These are phyloP conservation scores for Moxostoma hubbsi DNA, from an alignment of 2,797 vertebrate genomes.

Conservation along the genomic window DNA sequence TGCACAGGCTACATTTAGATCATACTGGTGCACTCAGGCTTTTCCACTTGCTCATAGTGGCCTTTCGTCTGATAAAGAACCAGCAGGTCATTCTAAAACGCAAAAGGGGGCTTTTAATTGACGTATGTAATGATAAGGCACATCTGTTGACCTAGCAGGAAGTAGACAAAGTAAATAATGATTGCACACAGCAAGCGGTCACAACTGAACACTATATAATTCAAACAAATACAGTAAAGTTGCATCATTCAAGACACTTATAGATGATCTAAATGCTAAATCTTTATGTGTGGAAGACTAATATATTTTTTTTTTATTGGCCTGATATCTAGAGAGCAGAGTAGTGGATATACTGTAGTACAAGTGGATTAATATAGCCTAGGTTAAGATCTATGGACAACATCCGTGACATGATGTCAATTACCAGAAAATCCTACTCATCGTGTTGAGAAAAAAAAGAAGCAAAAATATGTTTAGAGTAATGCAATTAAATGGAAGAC, in stretches of 20 bases:
- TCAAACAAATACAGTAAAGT: too few relatives aligned
- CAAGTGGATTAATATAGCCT: too few relatives aligned
- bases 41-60: not conserved
- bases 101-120: not conserved
- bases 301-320: too few relatives aligned
- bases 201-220: not conserved
- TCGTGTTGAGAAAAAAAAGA: too few relatives aligned
- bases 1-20: slow-evolving; percentile 25
- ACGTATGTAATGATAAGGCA: slow-evolving; percentile 8
- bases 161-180: slow-evolving; percentile 15
- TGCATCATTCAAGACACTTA: slow-evolving; percentile 1
- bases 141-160: slow-evolving; percentile 24
- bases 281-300: not conserved
- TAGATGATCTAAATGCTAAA: not conserved
- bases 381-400: too few relatives aligned
- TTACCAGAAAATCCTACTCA: too few relatives aligned
- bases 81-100: not conserved
- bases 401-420: too few relatives aligned
- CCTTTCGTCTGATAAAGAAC: not conserved
- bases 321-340: too few relatives aligned
- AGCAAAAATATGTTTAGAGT: too few relatives aligned
- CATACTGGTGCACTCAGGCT: not conserved
- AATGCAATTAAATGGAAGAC: too few relatives aligned
- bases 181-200: slow-evolving; percentile 14
- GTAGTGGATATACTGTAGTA: too few relatives aligned